These are phyloP conservation scores for Prenolepis imparis DNA, from an alignment of 2,888 invertebrate species.

Conservation along the genomic window DNA sequence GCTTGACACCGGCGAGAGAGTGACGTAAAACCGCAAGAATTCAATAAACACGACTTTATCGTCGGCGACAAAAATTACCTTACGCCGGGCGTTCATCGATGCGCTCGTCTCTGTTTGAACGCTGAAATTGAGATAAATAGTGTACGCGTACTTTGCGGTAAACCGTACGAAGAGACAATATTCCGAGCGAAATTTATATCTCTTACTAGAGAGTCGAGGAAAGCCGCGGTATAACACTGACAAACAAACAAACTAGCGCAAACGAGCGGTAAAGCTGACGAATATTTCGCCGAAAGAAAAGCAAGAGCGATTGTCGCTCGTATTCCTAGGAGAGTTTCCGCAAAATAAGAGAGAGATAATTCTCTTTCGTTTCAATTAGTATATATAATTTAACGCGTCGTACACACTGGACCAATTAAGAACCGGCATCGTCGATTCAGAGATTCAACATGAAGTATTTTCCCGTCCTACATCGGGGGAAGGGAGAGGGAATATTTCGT, in stretches of 20 bases:
- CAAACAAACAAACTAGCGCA: slow-evolving; percentile 7
- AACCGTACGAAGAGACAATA: slow-evolving; percentile 8
- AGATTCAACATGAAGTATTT: neutral
- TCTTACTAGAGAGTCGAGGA: slow-evolving; percentile 11
- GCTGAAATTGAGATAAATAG: slow-evolving; percentile 36
- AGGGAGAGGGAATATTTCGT: neutral
- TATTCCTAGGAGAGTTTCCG: neutral
- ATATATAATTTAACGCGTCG: neutral
- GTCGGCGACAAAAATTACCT: slow-evolving; percentile 41
- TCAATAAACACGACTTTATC: slow-evolving; percentile 40
- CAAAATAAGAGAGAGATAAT: neutral
- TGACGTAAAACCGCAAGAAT: slow-evolving; percentile 40
- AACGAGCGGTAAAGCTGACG: neutral
- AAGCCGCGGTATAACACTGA: neutral
- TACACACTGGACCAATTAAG: neutral
- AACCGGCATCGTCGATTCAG: neutral
- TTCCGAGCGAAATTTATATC: slow-evolving; percentile 34
- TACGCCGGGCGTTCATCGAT: neutral
- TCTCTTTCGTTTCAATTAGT: neutral
- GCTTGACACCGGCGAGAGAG: neutral
- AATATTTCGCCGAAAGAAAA: neutral
- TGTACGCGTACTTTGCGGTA: neutral
- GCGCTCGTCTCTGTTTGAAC: neutral
- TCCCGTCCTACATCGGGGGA: neutral
- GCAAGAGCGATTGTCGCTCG: neutral